Evolutionary conservation across 30 jellyfish, hydroid and myxozoan species (phyloP).

Genomic region (Aurelia aurita complex sp. Pacific): DNA sequence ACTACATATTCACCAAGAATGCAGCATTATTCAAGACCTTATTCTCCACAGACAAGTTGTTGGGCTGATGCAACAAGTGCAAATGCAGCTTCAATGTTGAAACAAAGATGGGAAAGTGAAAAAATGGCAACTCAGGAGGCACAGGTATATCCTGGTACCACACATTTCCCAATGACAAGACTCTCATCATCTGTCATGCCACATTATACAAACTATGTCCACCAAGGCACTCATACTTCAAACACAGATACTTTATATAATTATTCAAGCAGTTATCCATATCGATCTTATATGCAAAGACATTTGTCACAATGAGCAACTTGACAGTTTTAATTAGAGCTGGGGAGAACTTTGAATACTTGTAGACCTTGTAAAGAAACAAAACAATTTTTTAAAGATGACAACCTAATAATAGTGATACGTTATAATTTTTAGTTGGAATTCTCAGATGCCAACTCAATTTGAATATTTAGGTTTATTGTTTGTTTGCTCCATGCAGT

Average conservation of each 20-base stretch:
- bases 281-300: slow-evolving; percentile 35
- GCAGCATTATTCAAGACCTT: slow-evolving; percentile 26
- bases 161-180: slow-evolving; percentile 44
- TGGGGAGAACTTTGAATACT: too few species aligned
- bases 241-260: slow-evolving; percentile 9
- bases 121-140: background rate
- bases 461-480: too few species aligned
- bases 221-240: slow-evolving; percentile 7
- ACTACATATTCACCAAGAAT: slow-evolving; percentile 16
- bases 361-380: too few species aligned
- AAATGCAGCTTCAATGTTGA: background rate
- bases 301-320: slow-evolving; percentile 21
- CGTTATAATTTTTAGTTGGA: too few species aligned
- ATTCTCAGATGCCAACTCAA: too few species aligned
- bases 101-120: slow-evolving; percentile 37
- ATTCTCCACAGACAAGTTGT: background rate
- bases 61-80: slow-evolving; percentile 6
- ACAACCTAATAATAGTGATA: too few species aligned
- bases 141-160: background rate
- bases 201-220: slow-evolving; percentile 26
- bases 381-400: too few species aligned
- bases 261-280: slow-evolving; percentile 29
- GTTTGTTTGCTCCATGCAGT: too few species aligned
- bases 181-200: slow-evolving; percentile 40
- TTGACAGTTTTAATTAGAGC: background rate